These are phyloP conservation scores for Proales similis DNA, from an alignment of 1,140 invertebrate species.

Conservation along the genomic window DNA sequence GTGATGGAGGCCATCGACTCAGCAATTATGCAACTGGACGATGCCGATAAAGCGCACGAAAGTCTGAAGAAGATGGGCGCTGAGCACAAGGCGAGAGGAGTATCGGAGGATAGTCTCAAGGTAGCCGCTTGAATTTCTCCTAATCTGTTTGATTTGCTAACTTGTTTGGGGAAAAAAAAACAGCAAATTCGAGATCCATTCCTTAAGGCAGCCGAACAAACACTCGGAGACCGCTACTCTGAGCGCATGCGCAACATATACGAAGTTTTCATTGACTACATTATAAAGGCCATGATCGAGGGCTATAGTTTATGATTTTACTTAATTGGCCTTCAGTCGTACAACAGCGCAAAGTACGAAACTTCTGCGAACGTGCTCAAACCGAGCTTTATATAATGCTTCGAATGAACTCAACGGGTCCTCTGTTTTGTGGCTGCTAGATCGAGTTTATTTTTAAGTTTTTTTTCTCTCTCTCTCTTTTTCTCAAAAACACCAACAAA, in stretches of 20 bases:
- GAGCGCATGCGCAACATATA: constrained; percentile 37
- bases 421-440: too few relatives aligned
- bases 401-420: too few relatives aligned
- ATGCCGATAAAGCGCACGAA: constrained; percentile 30
- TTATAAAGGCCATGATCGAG: constrained; percentile 18
- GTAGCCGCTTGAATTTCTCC: constrained; percentile 1
- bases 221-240: constrained; percentile 30
- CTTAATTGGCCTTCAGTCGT: too few relatives aligned
- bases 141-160: too few relatives aligned
- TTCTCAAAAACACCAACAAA: too few relatives aligned
- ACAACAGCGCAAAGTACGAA: too few relatives aligned
- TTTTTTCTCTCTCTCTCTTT: too few relatives aligned
- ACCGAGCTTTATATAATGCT: too few relatives aligned
- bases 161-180: too few relatives aligned
- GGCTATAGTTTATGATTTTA: constrained; percentile 9
- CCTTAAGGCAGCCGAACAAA: constrained; percentile 21
- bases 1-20: constrained; percentile 19
- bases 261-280: constrained; percentile 37
- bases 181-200: constrained; percentile 22
- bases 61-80: constrained; percentile 9
- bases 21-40: constrained; percentile 10
- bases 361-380: too few relatives aligned
- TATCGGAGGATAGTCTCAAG: constrained; percentile 1
- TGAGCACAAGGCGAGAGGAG: not conserved
- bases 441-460: too few relatives aligned